Percentiles rank a stretch among this genome's conserved stretches.
Evolutionary conservation across 2,113 vertebrate species (phyloP).

Genomic region (Fregetta grallaria): DNA sequence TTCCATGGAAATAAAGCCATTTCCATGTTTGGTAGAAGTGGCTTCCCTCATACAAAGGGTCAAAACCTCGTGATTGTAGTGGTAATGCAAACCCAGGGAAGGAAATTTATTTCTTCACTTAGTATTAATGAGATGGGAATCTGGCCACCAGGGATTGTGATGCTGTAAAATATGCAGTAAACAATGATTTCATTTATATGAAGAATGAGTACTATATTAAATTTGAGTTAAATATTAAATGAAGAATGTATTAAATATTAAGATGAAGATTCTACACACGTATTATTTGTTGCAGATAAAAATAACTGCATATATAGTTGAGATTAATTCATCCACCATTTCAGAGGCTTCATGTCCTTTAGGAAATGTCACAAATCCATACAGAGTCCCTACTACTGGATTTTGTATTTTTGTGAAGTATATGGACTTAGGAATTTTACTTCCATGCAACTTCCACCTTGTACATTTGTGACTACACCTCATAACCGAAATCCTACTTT

Average conservation of each 20-base stretch:
- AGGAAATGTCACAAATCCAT: neutral
- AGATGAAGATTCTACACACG: slow-evolving; percentile 1
- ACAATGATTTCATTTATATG: slow-evolving; percentile 49
- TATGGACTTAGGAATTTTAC: neutral
- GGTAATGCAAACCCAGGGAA: neutral
- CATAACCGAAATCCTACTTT: neutral
- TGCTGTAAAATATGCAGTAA: slow-evolving; percentile 38
- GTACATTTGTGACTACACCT: neutral
- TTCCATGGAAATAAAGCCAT: neutral
- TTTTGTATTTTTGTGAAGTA: neutral
- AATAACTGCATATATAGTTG: neutral
- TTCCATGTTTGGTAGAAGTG: neutral
- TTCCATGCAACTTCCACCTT: neutral
- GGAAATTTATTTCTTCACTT: neutral
- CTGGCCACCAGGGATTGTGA: neutral
- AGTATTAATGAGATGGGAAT: neutral
- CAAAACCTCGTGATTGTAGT: neutral
- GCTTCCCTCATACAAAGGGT: neutral
- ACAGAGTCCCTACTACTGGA: neutral
- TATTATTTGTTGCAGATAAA: slow-evolving; percentile 19
- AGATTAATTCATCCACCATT: neutral
- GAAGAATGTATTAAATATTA: slow-evolving; percentile 41
- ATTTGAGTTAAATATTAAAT: slow-evolving; percentile 57
- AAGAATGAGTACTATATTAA: slow-evolving; percentile 24
- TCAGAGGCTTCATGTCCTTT: neutral